These are phyloP conservation scores for Pipistrellus pipistrellus DNA, from an alignment of 2,797 vertebrate genomes.

Conservation along the genomic window DNA sequence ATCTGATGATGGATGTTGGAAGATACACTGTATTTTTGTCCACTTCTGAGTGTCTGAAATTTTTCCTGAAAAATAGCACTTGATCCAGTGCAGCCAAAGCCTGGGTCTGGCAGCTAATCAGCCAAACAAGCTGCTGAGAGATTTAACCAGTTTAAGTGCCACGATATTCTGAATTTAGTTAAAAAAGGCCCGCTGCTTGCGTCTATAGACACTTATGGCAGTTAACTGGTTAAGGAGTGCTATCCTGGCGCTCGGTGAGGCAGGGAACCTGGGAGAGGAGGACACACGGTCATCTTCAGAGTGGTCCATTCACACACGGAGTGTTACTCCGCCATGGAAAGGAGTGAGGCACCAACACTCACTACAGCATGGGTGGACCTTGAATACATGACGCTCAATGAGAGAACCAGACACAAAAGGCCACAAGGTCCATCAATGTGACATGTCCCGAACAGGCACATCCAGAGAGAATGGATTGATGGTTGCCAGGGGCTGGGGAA, in stretches of 20 bases:
- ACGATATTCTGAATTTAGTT: no score
- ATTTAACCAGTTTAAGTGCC: no score
- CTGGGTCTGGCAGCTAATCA: neutral
- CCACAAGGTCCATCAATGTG: neutral
- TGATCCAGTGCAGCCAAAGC: neutral
- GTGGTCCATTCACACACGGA: neutral
- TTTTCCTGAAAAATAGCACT: neutral
- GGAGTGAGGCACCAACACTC: neutral
- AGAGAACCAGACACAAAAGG: neutral
- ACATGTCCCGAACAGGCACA: neutral
- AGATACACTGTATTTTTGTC: neutral
- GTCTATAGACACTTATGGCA: no score
- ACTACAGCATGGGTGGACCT: neutral
- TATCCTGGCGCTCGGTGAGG: neutral
- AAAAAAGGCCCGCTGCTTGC: no score
- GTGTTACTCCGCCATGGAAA: neutral
- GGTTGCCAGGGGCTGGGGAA: neutral
- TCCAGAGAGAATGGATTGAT: neutral
- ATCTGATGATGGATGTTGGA: fast-evolving
- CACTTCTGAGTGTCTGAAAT: neutral
- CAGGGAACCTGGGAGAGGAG: neutral
- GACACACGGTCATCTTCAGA: fast-evolving
- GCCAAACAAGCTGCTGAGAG: neutral
- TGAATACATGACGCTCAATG: neutral
- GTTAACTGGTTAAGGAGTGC: neutral